Evolutionary conservation across 1,140 invertebrate species (phyloP).

Genomic region (Meteorus sp.): DNA sequence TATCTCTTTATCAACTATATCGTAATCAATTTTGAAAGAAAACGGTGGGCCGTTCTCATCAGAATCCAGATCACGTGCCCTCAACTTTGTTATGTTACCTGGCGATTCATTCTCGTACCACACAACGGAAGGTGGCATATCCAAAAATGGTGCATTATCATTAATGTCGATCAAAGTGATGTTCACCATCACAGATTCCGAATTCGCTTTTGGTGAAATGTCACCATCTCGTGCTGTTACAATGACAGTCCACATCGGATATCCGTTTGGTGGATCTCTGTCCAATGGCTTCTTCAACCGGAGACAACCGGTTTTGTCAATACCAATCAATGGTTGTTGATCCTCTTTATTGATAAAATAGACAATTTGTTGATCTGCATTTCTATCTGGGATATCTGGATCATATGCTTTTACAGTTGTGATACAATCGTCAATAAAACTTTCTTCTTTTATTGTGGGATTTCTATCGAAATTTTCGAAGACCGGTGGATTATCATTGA

Average conservation of each 20-base stretch:
- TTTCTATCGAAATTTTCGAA: slow-evolving; percentile 70
- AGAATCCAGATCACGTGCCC: slow-evolving; percentile 78
- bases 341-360: slow-evolving; percentile 75
- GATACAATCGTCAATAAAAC: slow-evolving; percentile 63
- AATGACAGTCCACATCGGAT: slow-evolving; percentile 71
- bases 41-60: slow-evolving; percentile 82
- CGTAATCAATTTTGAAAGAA: slow-evolving; percentile 69
- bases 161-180: slow-evolving; percentile 83
- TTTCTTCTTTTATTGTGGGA: slow-evolving; percentile 72
- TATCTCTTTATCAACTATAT: slow-evolving; percentile 70
- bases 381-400: slow-evolving; percentile 78
- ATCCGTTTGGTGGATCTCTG: slow-evolving; percentile 82
- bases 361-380: slow-evolving; percentile 73
- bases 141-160: slow-evolving; percentile 85
- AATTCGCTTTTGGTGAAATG: slow-evolving; percentile 64
- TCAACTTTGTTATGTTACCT: slow-evolving; percentile 69
- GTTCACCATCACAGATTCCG: slow-evolving; percentile 69
- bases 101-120: slow-evolving; percentile 79
- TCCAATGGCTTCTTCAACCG: slow-evolving; percentile 78
- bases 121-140: slow-evolving; percentile 76
- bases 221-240: slow-evolving; percentile 83
- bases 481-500: slow-evolving; percentile 82
- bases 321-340: slow-evolving; percentile 69
- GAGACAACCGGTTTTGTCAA: slow-evolving; percentile 76
- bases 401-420: slow-evolving; percentile 69